Evolutionary conservation across 2,113 vertebrate genomes (phyloP), one percentile per base, ranked within the genome.

Genomic region (Hippocampus guttulatus): DNA sequence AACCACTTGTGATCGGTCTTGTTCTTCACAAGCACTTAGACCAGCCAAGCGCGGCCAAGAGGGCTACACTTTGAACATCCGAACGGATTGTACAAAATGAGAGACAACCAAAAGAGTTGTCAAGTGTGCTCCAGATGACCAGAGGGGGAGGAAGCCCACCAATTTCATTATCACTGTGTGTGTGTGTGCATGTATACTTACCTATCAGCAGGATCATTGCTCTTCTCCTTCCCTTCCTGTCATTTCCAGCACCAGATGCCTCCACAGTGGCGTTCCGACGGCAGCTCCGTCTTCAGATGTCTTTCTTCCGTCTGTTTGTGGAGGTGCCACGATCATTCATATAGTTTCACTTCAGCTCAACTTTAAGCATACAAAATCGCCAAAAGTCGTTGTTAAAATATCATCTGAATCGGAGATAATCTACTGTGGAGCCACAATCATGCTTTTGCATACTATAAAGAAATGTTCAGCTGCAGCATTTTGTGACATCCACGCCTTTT

Each of bases 121-220:
- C 55, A 25, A 25, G 55, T 27, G 23, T 57, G n/a, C 47, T 49
- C 47, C 15, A 49, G 15, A 18, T 49, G 47, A 49, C 18, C 16
- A 8, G 49, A 51, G 7, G 16, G 18, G 3, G 49, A 47, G 45
- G 15, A 47, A 47, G 12, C 12, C 1, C 43, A 11, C 9, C 9
- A 45, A 47, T 47, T 47, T 47, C 14, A 47, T 45, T 45, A 45
- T 45, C 43, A 45, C 43, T 38, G 5, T 38, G 33, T 38, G 33
- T 6, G 33, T 38, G 33, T 6, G 30, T 38, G 30, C 30, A 3
- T 33, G 11, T 45, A 45, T 10, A 45, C 41, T 1, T 43, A 38
- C 33, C 33, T 38, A 38, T 74, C 76, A 70, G 79, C 78, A 57
- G 78, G 70, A 74, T 79, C 68, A 85, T 76, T 81, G 75, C 72